Evolutionary conservation across 2,888 invertebrate species (phyloP).

Genomic region (Tillus elongatus): DNA sequence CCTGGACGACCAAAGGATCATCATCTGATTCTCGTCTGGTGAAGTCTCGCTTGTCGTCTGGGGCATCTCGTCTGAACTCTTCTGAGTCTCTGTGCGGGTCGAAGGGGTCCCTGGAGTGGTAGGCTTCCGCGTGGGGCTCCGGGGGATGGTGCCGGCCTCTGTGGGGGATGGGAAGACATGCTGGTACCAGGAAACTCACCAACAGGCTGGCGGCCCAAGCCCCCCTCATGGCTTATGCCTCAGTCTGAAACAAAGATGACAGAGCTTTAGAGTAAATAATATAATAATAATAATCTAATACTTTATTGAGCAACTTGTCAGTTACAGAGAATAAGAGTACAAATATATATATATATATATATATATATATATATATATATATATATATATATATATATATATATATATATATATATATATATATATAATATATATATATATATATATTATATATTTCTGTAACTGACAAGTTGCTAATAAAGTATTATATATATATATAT

Average conservation of each 20-base stretch:
- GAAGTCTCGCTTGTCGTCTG: slow-evolving; percentile 38
- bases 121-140: slow-evolving; percentile 38
- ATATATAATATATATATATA: no score
- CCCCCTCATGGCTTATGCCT: slow-evolving; percentile 30
- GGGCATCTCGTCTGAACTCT: slow-evolving; percentile 40
- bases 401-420: no score
- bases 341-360: no score
- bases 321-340: no score
- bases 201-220: slow-evolving; percentile 33
- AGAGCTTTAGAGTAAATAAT: no score
- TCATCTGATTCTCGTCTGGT: slow-evolving; percentile 45
- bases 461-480: no score
- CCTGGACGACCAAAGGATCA: slow-evolving; percentile 66
- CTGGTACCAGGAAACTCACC: slow-evolving; percentile 32
- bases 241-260: slow-evolving; percentile 26
- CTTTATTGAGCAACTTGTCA: no score
- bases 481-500: no score
- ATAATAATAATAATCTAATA: no score
- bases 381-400: no score
- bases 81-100: slow-evolving; percentile 40
- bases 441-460: no score
- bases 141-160: slow-evolving; percentile 37
- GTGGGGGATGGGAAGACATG: slow-evolving; percentile 35
- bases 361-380: no score
- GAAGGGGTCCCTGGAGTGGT: slow-evolving; percentile 39